Conservation (phyloP, 2,888 invertebrate species). For the Pecten maximus region DNA sequence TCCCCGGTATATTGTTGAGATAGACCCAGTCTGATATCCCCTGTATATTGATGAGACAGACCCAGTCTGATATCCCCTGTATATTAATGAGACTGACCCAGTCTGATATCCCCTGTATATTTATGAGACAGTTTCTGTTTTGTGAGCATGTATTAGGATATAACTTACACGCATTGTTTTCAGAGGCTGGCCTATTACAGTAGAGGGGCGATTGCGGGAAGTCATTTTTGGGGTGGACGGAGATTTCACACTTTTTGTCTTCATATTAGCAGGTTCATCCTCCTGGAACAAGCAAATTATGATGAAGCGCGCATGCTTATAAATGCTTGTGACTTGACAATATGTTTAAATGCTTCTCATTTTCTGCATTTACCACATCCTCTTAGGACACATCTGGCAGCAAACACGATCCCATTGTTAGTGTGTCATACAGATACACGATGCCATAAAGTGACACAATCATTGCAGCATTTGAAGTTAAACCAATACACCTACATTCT, state of each 20-base stretch:
- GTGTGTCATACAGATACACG: background rate
- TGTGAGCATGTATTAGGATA: background rate
- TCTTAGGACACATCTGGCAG: background rate
- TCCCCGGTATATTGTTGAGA: no score
- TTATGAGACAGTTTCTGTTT: no score
- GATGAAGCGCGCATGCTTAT: background rate
- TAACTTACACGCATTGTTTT: slow-evolving; percentile 64
- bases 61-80: no score
- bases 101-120: no score
- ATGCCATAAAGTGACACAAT: background rate
- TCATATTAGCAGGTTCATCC: slow-evolving; percentile 30
- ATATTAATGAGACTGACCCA: no score
- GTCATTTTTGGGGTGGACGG: slow-evolving; percentile 19
- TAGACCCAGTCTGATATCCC: no score
- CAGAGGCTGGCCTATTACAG: slow-evolving; percentile 61
- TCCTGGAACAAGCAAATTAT: slow-evolving; percentile 24
- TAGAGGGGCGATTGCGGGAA: slow-evolving; percentile 61
- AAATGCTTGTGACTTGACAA: background rate
- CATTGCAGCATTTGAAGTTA: no score
- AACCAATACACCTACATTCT: no score
- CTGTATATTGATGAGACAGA: no score
- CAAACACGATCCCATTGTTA: background rate
- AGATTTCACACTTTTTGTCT: slow-evolving; percentile 12
- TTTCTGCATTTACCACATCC: background rate
- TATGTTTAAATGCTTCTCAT: background rate